Evolutionary conservation across 2,797 vertebrate species (phyloP), one percentile per base, ranked within the genome.

Genomic region (Pogonophryne albipinna): DNA sequence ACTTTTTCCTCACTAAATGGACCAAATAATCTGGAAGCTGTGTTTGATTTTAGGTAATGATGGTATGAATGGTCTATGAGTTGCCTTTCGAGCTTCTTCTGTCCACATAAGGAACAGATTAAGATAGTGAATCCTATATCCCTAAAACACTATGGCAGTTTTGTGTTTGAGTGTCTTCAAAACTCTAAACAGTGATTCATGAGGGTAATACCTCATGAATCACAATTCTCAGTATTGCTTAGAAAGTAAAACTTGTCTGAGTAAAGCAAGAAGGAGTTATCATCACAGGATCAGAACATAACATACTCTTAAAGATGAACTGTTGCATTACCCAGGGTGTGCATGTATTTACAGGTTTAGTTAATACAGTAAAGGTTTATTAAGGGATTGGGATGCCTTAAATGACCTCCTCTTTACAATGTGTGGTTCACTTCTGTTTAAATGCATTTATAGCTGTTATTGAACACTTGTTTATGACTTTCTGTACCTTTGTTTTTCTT

Each of bases 31-130:
- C 1, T 41, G 31, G 14, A 41, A n/a, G 17, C 34, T 38, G 55
- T 57, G 15, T 16, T 17, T 38, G 1, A 9, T 57, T 38, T 17
- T 53, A 27, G 20, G 34, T 9, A 38, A 38, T 38, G 49, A 20
- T 42, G 15, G 34, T 0, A 27, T n/a, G 1, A 55, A 13, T 78
- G 31, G 19, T 27, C 42, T 51, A 49, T 51, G 72, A 70, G 60
- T 78, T 9, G 65, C 44, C 6, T 71, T 50, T 70, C 49, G 53
- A 17, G 16, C 31, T 56, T 46, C 45, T 41, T 52, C 56, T n/a
- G 53, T 60, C 41, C 49, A 46, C 23, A 56, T 1, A 23, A 15
- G 2, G 13, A 27, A 49, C 20, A 6, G 27, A 31, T 23, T 44
- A 62, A 15, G 14, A 57, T 27, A 27, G 0, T 5, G 45, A 46